Base-by-base conservation (phyloP, 92 coral and sea anemone genomes). In the Palythoa heliodiscus region DNA sequence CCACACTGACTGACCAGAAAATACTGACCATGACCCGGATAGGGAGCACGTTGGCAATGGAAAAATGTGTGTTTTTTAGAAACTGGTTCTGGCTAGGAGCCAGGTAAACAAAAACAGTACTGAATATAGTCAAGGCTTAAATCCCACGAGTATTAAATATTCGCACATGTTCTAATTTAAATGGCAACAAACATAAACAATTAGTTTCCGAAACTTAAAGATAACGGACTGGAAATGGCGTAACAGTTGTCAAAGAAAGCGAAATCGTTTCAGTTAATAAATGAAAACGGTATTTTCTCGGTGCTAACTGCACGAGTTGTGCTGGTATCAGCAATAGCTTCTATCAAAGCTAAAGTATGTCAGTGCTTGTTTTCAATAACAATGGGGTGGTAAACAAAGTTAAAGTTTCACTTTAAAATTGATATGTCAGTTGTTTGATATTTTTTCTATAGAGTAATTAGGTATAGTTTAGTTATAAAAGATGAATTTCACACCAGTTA, bases 401-500 rank as follows among this genome's bases (percentile, higher is more conserved):
- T 69, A 63, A 63, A 3, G 29, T 63, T 63, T 63, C 69, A 19
- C 50, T 25, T 25, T 69, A 69, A 43, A 69, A 69, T 11, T 3
- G 25, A 12, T 15, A 12, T 69, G 73, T 69, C 73, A 69, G 35
- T 69, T 29, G 39, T 69, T 69, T 15, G 11, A 37, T 63, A 69
- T 15, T 69, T 69, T 69, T 69, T 69, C 73, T 69, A 69, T 69
- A 10, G 73, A 2, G 47, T 69, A 69, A 69, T 69, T 37, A 69
- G 73, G 47, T 15, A 29, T 25, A 14, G 39, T 80, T 24, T 80
- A 43, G 6, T 54, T 64, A 67, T 22, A 43, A 64, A 38, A 43
- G 39, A 61, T 4, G 25, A 5, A 69, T 64, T 24, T 80, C 75
- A 66, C 84, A 80, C 73, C 84, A 54, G 14, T 78, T 78, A 12